These are phyloP conservation scores for Pedionomus torquatus DNA, from an alignment of 2,113 vertebrate species.

Conservation along the genomic window DNA sequence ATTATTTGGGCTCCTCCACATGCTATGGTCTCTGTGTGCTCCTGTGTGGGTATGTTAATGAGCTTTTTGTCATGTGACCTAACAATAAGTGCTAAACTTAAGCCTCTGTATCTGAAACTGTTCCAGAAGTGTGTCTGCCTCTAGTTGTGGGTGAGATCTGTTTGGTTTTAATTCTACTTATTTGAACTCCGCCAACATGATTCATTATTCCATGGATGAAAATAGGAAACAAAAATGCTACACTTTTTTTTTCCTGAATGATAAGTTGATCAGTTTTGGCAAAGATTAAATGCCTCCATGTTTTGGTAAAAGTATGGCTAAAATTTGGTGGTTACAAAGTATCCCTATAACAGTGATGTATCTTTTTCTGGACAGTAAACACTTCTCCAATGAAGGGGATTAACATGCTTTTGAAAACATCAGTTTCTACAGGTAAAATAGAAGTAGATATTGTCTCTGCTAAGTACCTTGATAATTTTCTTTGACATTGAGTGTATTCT, in stretches of 20 bases:
- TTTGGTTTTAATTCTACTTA: neutral
- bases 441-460: neutral
- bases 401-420: neutral
- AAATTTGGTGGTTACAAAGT: neutral
- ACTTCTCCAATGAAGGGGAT: neutral
- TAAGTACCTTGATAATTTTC: neutral
- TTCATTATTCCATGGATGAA: neutral
- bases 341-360: accelerated
- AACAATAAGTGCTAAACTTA: neutral
- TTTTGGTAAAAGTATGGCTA: neutral
- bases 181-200: neutral
- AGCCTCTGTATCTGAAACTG: neutral
- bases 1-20: neutral
- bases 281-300: neutral
- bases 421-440: neutral
- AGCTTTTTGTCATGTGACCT: neutral
- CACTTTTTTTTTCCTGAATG: neutral
- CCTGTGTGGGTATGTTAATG: neutral
- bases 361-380: neutral
- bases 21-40: neutral
- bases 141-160: neutral
- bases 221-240: neutral
- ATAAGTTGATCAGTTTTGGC: neutral
- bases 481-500: neutral
- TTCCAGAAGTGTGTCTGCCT: neutral